Conservation (phyloP, 2,888 invertebrate genomes). For the Drosophila leonis region DNA sequence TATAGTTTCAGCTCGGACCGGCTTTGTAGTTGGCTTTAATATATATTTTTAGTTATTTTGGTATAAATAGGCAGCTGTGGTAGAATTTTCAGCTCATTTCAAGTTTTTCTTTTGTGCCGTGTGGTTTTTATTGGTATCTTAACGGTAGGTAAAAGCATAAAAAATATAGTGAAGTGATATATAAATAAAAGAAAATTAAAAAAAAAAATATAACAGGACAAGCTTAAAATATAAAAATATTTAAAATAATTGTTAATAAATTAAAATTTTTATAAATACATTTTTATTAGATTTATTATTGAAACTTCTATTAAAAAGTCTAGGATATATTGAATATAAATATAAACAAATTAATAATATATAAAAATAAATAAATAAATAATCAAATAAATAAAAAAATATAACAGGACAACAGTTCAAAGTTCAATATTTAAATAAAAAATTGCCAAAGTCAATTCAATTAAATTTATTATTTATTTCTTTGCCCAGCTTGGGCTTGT, state of each 20-base stretch:
- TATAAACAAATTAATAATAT: not conserved
- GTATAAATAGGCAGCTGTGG: constrained; percentile 70
- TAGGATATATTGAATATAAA: not conserved
- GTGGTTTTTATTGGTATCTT: constrained; percentile 28
- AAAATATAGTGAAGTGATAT: constrained; percentile 28
- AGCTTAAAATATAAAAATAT: not conserved
- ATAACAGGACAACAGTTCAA: not conserved
- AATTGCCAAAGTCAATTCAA: not conserved
- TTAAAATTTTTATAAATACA: not conserved
- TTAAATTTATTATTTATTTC: not conserved
- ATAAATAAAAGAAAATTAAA: not conserved
- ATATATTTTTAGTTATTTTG: constrained; percentile 19
- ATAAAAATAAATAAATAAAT: not conserved
- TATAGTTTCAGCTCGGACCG: constrained; percentile 34
- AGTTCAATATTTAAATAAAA: not conserved
- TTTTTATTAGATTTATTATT: not conserved
- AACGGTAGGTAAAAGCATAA: constrained; percentile 51
- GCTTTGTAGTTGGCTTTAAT: constrained; percentile 30
- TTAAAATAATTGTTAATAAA: not conserved
- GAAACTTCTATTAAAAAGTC: too few species aligned
- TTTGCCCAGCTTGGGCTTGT: not conserved
- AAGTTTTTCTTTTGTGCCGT: constrained; percentile 64
- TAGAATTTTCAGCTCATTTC: constrained; percentile 78
- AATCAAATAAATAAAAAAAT: not conserved
- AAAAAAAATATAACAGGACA: not conserved